Conservation (phyloP, 2,888 invertebrate genomes). For the Pheosia gnoma region DNA sequence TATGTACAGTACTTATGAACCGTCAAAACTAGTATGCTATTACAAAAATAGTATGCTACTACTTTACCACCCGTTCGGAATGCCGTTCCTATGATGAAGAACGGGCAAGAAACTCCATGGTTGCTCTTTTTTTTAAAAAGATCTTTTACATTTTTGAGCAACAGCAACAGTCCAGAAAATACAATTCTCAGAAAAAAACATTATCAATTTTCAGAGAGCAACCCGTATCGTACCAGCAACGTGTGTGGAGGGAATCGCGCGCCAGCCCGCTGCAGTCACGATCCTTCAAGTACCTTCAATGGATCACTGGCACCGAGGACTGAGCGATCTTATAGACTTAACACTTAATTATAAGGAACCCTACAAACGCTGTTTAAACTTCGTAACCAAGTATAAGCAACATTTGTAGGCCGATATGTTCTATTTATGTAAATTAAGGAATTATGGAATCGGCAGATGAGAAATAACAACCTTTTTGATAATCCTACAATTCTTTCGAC, state of each 20-base stretch:
- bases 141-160: too few relatives aligned
- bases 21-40: too few relatives aligned
- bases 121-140: too few relatives aligned
- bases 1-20: too few relatives aligned
- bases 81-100: too few relatives aligned
- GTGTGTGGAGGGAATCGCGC: constrained; percentile 62
- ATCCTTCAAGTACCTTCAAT: constrained; percentile 81
- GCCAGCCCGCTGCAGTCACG: constrained; percentile 79
- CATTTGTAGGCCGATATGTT: constrained; percentile 25
- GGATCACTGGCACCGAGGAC: constrained; percentile 82
- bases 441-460: constrained; percentile 38
- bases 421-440: constrained; percentile 36
- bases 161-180: too few relatives aligned
- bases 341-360: constrained; percentile 37
- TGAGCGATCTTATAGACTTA: constrained; percentile 44
- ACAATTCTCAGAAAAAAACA: not conserved
- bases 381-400: constrained; percentile 15
- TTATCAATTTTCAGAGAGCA: constrained; percentile 72
- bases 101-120: too few relatives aligned
- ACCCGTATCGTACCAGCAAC: constrained; percentile 61
- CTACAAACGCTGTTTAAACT: constrained; percentile 30
- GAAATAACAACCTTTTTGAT: constrained; percentile 37
- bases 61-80: too few relatives aligned
- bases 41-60: too few relatives aligned
- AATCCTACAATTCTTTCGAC: constrained; percentile 60